Percentiles rank a stretch among this genome's conserved stretches.
Conservation (phyloP, 2,888 invertebrate species). For the Ephialtes manifestator region DNA sequence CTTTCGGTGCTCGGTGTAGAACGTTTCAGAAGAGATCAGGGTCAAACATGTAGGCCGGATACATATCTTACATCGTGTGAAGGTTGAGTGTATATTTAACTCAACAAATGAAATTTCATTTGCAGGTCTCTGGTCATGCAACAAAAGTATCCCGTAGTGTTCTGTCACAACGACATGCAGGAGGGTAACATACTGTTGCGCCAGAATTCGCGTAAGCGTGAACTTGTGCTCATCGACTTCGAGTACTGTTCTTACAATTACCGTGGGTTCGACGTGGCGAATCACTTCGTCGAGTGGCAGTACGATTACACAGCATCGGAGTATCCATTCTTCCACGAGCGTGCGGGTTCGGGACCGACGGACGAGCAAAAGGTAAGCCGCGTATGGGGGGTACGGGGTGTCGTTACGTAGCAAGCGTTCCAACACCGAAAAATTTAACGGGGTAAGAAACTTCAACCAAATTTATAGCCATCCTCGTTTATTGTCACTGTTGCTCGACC, state of each 20-base stretch:
- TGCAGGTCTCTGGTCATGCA: conserved; percentile 84
- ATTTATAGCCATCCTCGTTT: conserved; percentile 40
- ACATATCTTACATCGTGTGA: background rate
- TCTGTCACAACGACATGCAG: conserved; percentile 98
- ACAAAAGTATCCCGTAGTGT: conserved; percentile 91
- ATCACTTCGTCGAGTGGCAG: conserved; percentile 97
- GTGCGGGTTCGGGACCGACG: conserved; percentile 91
- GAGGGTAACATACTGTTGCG: conserved; percentile 92
- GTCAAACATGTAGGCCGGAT: background rate
- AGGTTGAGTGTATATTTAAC: background rate
- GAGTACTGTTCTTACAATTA: conserved; percentile 98
- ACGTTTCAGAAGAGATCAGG: too few species aligned
- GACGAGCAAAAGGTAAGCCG: conserved; percentile 92
- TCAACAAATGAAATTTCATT: conserved; percentile 51
- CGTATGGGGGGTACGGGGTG: conserved; percentile 69
- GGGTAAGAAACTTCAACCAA: conserved; percentile 73
- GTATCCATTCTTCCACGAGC: conserved; percentile 92
- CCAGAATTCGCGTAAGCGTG: conserved; percentile 87
- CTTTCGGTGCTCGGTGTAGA: too few species aligned
- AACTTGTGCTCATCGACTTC: conserved; percentile 94
- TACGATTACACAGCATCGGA: conserved; percentile 94
- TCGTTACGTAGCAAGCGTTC: conserved; percentile 34
- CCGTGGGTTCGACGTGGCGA: conserved; percentile 96
- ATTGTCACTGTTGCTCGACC: conserved; percentile 14
- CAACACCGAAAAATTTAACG: conserved; percentile 32